These are phyloP conservation scores for Laupala kohalensis DNA, from an alignment of 1,140 invertebrate species.

Conservation along the genomic window DNA sequence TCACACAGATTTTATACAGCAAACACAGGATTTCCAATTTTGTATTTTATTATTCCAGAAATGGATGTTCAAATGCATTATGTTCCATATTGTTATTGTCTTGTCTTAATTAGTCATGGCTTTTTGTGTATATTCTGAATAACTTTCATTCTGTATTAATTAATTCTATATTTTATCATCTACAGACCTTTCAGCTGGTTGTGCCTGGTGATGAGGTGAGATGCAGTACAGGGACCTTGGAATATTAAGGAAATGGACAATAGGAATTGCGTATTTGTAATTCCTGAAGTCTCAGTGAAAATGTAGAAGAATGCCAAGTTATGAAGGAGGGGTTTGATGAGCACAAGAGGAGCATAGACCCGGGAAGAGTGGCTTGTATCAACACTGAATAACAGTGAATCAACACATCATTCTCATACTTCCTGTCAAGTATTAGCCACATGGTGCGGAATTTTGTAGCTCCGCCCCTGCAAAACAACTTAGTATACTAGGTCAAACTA, in stretches of 20 bases:
- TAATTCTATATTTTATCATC: not conserved
- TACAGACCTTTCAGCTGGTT: not conserved
- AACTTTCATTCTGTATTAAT: too few species aligned
- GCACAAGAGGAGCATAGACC: not conserved
- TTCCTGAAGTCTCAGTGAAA: not conserved
- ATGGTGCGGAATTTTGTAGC: slow-evolving; percentile 6
- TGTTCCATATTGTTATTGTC: too few species aligned
- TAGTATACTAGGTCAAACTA: slow-evolving; percentile 4
- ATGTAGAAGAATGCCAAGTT: not conserved
- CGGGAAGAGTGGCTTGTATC: not conserved
- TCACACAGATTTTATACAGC: too few species aligned
- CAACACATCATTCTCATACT: slow-evolving; percentile 1
- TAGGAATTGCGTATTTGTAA: not conserved
- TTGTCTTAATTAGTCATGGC: too few species aligned
- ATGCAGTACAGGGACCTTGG: not conserved
- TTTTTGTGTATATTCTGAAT: too few species aligned
- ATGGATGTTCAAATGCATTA: too few species aligned
- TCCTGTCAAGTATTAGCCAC: slow-evolving; percentile 7
- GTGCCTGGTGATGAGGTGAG: not conserved
- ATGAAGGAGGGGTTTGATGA: not conserved
- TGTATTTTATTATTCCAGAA: too few species aligned
- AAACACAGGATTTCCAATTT: too few species aligned
- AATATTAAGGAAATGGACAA: not conserved
- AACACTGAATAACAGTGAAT: not conserved
- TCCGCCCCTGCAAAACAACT: slow-evolving; percentile 1